Base-by-base conservation (phyloP, 2,888 invertebrate species). In the Pristionchus entomophagus region DNA sequence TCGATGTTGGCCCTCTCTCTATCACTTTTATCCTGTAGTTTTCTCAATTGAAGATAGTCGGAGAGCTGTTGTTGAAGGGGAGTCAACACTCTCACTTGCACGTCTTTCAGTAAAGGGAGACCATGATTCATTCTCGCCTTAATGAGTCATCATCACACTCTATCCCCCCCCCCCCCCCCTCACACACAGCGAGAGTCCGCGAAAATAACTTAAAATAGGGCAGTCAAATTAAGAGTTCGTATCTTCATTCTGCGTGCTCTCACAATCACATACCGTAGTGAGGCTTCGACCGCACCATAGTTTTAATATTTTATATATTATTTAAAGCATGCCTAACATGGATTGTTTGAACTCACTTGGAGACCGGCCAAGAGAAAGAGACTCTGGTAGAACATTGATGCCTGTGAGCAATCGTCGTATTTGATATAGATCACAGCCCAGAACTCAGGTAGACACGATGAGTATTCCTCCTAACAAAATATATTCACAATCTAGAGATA, bases 361-460 rank as follows among this genome's bases (percentile, higher is more conserved):
- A 73, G 51, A 14, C 53, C 41, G 26, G 84, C 84, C 35, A 84
- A 38, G 2, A 84, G 56, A 26, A 84, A 84, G 1, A 84, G 17
- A 38, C 73, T 73, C 73, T 84, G 84, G 26, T 84, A 84, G 73
- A 73, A 84, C 73, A 73, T 73, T 32, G 38, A 84, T 32, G 84
- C 69, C 12, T 84, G 35, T 14, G 38, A 38, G 26, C 59, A 56
- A 73, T 84, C 73, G 10, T 84, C 84, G 38, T 84, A 84, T 38
- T 84, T 84, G 22, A 84, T 56, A 29, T 22, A 35, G 12, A 84
- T 29, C 2, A n/a, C 19, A 35, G 26, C 14, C 84, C 84, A 84
- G 26, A 84, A 51, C 14, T 73, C 84, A n/a, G 59, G 32, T 22
- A 84, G 73, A n/a, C 73, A 84, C 10, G 29, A 56, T 8, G 51